These are phyloP conservation scores for Cotesia typhae DNA, from an alignment of 1,140 invertebrate species.

Conservation along the genomic window DNA sequence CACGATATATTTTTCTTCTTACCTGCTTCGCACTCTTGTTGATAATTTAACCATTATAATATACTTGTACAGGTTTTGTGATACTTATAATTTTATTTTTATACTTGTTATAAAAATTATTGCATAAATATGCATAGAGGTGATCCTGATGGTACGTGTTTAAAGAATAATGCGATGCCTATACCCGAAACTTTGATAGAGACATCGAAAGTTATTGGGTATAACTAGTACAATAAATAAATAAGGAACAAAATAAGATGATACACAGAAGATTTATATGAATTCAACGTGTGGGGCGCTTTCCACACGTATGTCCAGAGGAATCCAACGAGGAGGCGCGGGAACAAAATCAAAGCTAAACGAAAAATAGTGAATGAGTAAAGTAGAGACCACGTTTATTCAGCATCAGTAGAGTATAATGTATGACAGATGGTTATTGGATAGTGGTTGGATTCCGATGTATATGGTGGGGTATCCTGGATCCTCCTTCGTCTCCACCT, in stretches of 20 bases:
- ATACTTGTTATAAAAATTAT: neutral
- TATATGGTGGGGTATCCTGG: conserved; percentile 44
- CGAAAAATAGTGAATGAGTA: conserved; percentile 44
- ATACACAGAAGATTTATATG: conserved; percentile 27
- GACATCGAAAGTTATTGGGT: conserved; percentile 1
- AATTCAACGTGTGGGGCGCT: conserved; percentile 34
- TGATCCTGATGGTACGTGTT: neutral
- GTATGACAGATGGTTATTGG: conserved; percentile 52
- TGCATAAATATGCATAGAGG: neutral
- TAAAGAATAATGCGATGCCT: neutral
- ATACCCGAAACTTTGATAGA: conserved; percentile 11
- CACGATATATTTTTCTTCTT: conserved; percentile 37
- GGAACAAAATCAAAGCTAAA: conserved; percentile 13
- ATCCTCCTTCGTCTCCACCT: conserved; percentile 47
- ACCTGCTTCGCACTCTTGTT: conserved; percentile 31
- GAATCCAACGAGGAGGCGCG: conserved; percentile 18
- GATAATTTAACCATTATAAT: conserved; percentile 13
- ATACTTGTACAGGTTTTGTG: neutral
- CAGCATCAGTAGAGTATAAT: conserved; percentile 4
- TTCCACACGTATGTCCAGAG: conserved; percentile 16
- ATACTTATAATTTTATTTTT: neutral
- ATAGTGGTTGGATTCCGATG: conserved; percentile 40
- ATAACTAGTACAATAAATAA: neutral
- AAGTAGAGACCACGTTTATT: conserved; percentile 1
- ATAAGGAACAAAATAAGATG: neutral